Evolutionary conservation across 2,113 vertebrate genomes (phyloP).

Genomic region (Pogonocichla stellata): DNA sequence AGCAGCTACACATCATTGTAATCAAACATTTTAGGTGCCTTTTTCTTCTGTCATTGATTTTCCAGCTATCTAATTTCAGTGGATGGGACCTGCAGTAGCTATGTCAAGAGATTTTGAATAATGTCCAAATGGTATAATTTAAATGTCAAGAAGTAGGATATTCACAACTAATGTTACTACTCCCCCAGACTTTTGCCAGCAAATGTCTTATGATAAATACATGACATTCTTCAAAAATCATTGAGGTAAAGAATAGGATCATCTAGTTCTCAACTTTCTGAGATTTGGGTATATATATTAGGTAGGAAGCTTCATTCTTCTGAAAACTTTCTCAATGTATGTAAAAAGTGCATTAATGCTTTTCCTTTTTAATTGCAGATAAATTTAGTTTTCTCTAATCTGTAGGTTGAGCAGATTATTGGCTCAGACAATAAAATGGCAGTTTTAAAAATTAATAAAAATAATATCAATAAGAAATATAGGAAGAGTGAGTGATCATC

Average conservation of each 20-base stretch:
- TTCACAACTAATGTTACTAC: not conserved
- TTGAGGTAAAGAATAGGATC: not conserved
- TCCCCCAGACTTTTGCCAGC: not conserved
- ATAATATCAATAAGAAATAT: not conserved
- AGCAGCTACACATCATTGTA: not conserved
- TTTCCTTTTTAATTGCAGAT: not conserved
- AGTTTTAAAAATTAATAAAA: not conserved
- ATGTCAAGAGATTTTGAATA: not conserved
- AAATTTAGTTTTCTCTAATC: not conserved
- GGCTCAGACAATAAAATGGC: not conserved
- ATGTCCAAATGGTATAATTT: conserved; percentile 2
- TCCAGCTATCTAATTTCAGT: not conserved
- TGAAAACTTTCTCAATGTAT: not conserved
- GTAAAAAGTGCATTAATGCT: not conserved
- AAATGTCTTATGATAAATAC: not conserved
- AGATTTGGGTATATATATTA: not conserved
- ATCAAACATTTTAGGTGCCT: not conserved
- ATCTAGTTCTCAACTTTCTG: not conserved
- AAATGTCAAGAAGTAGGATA: conserved; percentile 14
- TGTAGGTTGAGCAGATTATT: not conserved
- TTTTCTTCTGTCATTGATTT: not conserved
- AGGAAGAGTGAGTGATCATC: not conserved
- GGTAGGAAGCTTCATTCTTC: not conserved
- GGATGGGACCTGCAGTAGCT: not conserved
- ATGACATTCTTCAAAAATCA: not conserved